Conservation (phyloP, 2,888 invertebrate species). For the Pseudoips prasinana region DNA sequence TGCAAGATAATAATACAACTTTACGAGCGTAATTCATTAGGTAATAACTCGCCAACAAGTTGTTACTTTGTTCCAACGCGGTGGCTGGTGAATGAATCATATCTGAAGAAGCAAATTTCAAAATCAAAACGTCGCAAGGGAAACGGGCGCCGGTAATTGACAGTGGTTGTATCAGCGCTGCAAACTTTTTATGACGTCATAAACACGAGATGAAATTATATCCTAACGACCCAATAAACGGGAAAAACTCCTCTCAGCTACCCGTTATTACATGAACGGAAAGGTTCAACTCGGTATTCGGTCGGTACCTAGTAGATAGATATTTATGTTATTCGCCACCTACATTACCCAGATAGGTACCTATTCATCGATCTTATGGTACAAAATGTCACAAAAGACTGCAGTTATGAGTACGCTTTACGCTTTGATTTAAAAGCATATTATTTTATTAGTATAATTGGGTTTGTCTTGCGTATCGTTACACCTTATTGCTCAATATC, state of each 20-base stretch:
- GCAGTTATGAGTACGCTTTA: no score
- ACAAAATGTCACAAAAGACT: no score
- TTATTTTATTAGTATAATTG: conserved; percentile 34
- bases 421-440: no score
- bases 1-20: conserved; percentile 15
- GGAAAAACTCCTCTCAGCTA: conserved; percentile 68
- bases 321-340: conserved; percentile 48
- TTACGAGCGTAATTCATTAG: conserved; percentile 23
- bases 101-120: conserved; percentile 38
- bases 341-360: no score
- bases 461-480: conserved; percentile 52
- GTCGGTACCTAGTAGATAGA: conserved; percentile 35
- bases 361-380: no score
- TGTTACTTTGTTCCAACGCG: conserved; percentile 21
- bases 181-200: conserved; percentile 75
- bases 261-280: conserved; percentile 66
- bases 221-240: conserved; percentile 77
- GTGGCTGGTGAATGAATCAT: conserved; percentile 30
- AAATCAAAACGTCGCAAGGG: conserved; percentile 44
- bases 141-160: conserved; percentile 53
- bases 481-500: conserved; percentile 54
- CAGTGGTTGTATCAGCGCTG: conserved; percentile 70
- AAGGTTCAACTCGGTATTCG: conserved; percentile 56
- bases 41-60: conserved; percentile 19
- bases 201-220: conserved; percentile 80